Conservation (phyloP, 2,888 invertebrate species). For the Byasa hedistus region DNA sequence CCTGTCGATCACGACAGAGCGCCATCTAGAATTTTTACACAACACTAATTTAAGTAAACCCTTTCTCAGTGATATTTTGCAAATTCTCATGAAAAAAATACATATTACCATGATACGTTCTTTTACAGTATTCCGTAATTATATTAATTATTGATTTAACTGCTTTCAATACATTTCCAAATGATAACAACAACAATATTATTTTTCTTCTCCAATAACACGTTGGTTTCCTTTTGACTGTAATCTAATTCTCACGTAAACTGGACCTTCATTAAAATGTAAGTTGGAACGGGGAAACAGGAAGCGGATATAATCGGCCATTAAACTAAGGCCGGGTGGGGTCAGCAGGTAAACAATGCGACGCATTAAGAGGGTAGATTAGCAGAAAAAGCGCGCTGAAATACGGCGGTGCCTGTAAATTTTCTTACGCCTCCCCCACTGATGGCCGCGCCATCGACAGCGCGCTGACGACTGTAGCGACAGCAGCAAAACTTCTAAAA, state of each 20-base stretch:
- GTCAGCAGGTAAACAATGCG: slow-evolving; percentile 79
- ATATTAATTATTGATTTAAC: no score
- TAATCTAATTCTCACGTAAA: slow-evolving; percentile 21
- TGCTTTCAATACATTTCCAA: no score
- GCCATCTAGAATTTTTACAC: no score
- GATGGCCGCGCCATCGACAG: slow-evolving; percentile 72
- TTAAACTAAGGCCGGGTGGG: slow-evolving; percentile 49
- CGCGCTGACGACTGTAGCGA: slow-evolving; percentile 65
- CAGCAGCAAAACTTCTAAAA: slow-evolving; percentile 43
- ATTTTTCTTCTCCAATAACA: no score
- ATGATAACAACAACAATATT: no score
- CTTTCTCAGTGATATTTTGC: no score
- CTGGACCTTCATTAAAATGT: slow-evolving; percentile 26
- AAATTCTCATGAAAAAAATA: no score
- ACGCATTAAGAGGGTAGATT: slow-evolving; percentile 78
- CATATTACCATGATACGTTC: no score
- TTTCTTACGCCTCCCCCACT: slow-evolving; percentile 75
- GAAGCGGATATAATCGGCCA: slow-evolving; percentile 40
- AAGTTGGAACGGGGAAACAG: slow-evolving; percentile 45
- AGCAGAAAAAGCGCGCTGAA: slow-evolving; percentile 74
- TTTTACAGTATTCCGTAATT: no score
- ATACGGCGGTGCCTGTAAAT: slow-evolving; percentile 78
- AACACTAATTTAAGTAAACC: no score
- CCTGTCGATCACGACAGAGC: no score
- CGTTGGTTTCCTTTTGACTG: no score